These are phyloP conservation scores for Centruroides sculpturatus DNA, from an alignment of 1,140 invertebrate species.

Conservation along the genomic window DNA sequence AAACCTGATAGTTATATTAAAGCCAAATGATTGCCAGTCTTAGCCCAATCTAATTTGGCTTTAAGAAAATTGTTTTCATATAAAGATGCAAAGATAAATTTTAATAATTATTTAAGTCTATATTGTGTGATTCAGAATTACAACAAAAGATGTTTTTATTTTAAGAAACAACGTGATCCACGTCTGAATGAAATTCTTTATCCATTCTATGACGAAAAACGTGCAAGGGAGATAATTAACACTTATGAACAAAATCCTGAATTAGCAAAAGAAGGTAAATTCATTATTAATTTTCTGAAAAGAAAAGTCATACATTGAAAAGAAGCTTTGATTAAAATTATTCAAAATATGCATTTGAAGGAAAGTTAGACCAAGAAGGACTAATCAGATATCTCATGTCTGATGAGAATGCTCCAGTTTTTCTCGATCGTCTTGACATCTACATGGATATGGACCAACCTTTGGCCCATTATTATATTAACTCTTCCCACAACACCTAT, in stretches of 20 bases:
- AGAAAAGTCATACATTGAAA: not conserved
- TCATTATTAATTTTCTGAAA: not conserved
- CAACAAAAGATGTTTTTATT: not conserved
- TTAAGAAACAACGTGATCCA: constrained; percentile 84
- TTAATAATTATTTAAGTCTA: too few relatives aligned
- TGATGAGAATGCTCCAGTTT: constrained; percentile 97
- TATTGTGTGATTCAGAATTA: too few relatives aligned
- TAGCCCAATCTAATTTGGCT: too few relatives aligned
- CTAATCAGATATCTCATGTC: constrained; percentile 96
- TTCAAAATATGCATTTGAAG: constrained; percentile 25
- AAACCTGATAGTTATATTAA: too few relatives aligned
- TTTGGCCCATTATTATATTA: constrained; percentile 94
- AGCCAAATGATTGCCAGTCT: too few relatives aligned
- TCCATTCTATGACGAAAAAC: constrained; percentile 88
- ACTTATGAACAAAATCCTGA: constrained; percentile 83
- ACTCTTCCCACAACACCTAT: constrained; percentile 99
- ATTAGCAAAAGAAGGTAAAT: constrained; percentile 50
- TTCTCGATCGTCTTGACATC: constrained; percentile 87
- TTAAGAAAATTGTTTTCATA: too few relatives aligned
- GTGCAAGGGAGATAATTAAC: constrained; percentile 81
- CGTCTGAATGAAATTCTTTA: constrained; percentile 97
- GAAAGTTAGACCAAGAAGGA: constrained; percentile 77
- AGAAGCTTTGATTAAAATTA: not conserved
- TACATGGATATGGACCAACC: constrained; percentile 99
- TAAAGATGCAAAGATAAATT: too few relatives aligned